Evolutionary conservation across 1,140 invertebrate genomes (phyloP), one percentile per base, ranked within the genome.

Genomic region (Drosophila santomea): DNA sequence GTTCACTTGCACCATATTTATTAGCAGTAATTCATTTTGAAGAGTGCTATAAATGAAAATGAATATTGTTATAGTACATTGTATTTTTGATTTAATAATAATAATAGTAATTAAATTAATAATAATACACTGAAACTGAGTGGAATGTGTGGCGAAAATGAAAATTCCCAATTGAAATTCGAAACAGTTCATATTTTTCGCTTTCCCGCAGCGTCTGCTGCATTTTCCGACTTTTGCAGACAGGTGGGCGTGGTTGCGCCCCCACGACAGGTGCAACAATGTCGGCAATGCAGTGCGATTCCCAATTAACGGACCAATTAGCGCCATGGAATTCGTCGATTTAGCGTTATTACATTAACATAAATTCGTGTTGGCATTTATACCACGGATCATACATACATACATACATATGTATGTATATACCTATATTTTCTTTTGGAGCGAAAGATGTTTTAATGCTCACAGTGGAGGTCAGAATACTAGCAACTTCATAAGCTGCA

Each of bases 271-370:
- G 47, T 45, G 64, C 61, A 68, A 68, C 61, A 44, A 68, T 68
- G 64, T 68, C 5, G 25, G 32, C 20, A 38, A 66, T 68, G 64
- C 61, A 61, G 35, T 47, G 62, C 43, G 43, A 25, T 43, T 38
- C 25, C 35, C 56, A 84, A 83, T 83, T 83, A 80, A 81, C 64
- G 41, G 20, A 64, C 67, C 76, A 83, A 83, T 83, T 84, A 83
- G 71, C 66, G 66, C 55, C n/a, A 61, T 45, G 67, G 55, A 52
- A 78, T 84, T 83, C 45, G 20, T 62, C 41, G 57, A 72, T 50
- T 67, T 68, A 62, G 51, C 71, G 74, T 75, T 80, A 69, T 68
- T 55, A 45, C 58, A 79, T 80, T 80, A 71, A 76, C 64, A 63
- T 63, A 68, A 66, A 67, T 47, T 81, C 64, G 63, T 83, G 75